Evolutionary conservation across 2,797 vertebrate species (phyloP).

Genomic region (Cirrhinus molitorella): DNA sequence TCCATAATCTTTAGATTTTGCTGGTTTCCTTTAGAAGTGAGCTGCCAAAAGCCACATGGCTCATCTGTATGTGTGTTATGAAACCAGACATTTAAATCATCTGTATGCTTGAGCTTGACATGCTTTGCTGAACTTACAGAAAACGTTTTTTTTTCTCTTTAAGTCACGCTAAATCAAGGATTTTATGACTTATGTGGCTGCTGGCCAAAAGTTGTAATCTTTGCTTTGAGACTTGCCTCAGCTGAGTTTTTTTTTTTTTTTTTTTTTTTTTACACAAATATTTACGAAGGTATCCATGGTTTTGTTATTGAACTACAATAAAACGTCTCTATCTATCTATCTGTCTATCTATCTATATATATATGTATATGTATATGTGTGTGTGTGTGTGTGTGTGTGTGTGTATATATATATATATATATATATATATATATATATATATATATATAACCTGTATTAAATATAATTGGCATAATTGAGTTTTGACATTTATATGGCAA

Average conservation of each 20-base stretch:
- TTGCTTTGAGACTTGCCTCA: not conserved
- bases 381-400: too few relatives aligned
- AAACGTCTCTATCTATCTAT: too few relatives aligned
- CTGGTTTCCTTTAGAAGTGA: slow-evolving; percentile 4
- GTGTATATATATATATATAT: not conserved
- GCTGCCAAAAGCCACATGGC: slow-evolving; percentile 50
- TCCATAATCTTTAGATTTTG: not conserved
- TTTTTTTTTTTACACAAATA: too few relatives aligned
- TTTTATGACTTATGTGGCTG: not conserved
- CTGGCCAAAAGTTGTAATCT: not conserved
- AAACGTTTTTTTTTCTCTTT: not conserved
- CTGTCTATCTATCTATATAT: too few relatives aligned
- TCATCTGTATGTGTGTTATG: slow-evolving; percentile 37
- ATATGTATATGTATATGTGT: too few relatives aligned
- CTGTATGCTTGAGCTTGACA: not conserved
- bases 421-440: not conserved
- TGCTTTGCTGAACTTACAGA: not conserved
- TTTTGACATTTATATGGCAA: not conserved
- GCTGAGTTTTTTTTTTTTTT: not conserved
- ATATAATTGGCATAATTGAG: not conserved
- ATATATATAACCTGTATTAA: not conserved
- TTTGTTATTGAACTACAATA: not conserved
- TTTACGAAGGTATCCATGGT: not conserved
- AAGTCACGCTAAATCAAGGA: not conserved
- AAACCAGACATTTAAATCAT: slow-evolving; percentile 25